Evolutionary conservation across 2,797 vertebrate species (phyloP).

Genomic region (Hypotaenidia philippensis): DNA sequence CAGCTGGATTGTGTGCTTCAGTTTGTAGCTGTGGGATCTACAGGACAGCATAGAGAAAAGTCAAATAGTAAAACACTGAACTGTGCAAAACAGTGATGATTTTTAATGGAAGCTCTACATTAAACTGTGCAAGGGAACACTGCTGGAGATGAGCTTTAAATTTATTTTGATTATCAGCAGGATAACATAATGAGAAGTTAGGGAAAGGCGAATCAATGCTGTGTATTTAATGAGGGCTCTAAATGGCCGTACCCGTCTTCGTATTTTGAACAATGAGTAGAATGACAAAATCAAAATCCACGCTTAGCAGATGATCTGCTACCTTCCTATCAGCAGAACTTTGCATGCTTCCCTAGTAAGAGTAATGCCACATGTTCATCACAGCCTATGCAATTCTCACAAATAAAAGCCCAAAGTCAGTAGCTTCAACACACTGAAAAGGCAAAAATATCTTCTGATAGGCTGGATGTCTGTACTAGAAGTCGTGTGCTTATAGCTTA

Average conservation of each 20-base stretch:
- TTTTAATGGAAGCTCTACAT: not conserved
- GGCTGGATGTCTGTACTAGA: not conserved
- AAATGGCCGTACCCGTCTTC: not conserved
- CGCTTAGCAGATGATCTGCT: not conserved
- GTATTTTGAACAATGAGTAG: not conserved
- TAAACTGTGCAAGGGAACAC: not conserved
- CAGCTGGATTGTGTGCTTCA: not conserved
- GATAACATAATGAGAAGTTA: not conserved
- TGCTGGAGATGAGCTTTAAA: not conserved
- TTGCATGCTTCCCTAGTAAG: not conserved
- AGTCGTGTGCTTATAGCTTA: rapidly evolving
- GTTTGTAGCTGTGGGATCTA: not conserved
- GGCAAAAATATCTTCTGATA: not conserved
- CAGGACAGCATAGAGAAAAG: not conserved
- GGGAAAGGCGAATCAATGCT: not conserved
- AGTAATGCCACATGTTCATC: not conserved
- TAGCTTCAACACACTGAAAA: not conserved
- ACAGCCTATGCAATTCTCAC: not conserved
- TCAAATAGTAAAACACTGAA: not conserved
- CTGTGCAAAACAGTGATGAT: not conserved
- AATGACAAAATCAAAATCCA: not conserved
- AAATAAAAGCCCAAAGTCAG: not conserved
- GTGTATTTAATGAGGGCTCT: not conserved
- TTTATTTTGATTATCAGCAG: not conserved
- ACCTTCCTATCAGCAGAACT: not conserved